Conservation (phyloP, 2,888 invertebrate genomes). For the Bugula neritina region DNA sequence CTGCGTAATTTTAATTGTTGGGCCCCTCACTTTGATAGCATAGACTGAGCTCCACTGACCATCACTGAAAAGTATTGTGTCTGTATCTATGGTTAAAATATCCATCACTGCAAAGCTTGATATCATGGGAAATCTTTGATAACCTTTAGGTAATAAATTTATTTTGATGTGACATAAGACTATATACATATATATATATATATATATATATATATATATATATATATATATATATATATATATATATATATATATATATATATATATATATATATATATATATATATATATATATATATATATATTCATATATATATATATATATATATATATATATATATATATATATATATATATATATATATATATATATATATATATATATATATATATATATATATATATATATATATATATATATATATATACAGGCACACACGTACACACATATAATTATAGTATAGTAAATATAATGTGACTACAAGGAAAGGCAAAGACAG, state of each 20-base stretch:
- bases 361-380: conserved; percentile 31
- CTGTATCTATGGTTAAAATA: neutral
- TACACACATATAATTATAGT: conserved; percentile 3
- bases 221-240: conserved; percentile 27
- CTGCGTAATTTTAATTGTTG: too few species aligned
- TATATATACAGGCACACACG: conserved; percentile 28
- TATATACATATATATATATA: conserved; percentile 18
- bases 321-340: conserved; percentile 31
- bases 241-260: conserved; percentile 27
- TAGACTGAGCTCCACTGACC: neutral
- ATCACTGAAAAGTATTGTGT: conserved; percentile 7
- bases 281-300: conserved; percentile 25
- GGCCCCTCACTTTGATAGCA: conserved; percentile 20
- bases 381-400: conserved; percentile 31
- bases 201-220: conserved; percentile 27
- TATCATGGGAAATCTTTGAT: neutral
- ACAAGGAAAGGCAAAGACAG: too few species aligned
- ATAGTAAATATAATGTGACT: too few species aligned
- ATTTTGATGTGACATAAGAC: neutral
- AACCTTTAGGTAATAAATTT: conserved; percentile 26
- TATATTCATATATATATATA: conserved; percentile 28
- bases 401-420: conserved; percentile 19
- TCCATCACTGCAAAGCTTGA: conserved; percentile 1
- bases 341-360: conserved; percentile 30
- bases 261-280: conserved; percentile 27